phyloP scores from a whole-genome alignment of 2,888 invertebrate species.

The Polydesmus complanatus region DNA sequence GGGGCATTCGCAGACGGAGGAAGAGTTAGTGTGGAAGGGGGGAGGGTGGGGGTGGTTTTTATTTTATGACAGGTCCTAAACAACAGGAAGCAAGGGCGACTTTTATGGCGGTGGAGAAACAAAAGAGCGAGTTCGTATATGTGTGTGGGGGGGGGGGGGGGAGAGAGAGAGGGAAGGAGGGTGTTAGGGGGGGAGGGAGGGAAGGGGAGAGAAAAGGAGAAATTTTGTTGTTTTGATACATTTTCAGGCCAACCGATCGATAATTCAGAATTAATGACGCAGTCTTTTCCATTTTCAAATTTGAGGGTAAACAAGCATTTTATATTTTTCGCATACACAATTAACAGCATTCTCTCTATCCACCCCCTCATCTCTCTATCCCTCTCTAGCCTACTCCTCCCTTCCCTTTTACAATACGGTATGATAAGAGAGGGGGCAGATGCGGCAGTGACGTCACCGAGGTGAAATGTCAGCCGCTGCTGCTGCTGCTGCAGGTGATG shows the following conservation, averaged over 20 bases:
- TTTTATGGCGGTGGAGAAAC: slow-evolving; percentile 12
- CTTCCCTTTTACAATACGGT: too few relatives aligned
- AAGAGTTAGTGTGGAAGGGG: background rate
- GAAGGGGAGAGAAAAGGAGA: background rate
- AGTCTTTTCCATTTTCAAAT: slow-evolving; percentile 16
- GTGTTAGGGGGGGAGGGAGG: background rate
- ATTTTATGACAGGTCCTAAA: background rate
- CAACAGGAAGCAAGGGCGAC: slow-evolving; percentile 2
- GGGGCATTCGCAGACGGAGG: background rate
- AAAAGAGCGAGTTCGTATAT: slow-evolving; percentile 1
- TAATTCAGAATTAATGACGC: slow-evolving; percentile 17
- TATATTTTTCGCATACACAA: too few relatives aligned
- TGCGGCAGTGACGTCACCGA: too few relatives aligned
- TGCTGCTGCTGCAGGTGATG: too few relatives aligned
- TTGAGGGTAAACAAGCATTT: too few relatives aligned
- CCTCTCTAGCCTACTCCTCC: too few relatives aligned
- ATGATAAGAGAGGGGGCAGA: too few relatives aligned
- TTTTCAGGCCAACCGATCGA: slow-evolving; percentile 9
- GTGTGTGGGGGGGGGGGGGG: background rate
- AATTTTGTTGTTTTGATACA: background rate
- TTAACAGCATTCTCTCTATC: too few relatives aligned
- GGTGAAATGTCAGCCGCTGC: too few relatives aligned
- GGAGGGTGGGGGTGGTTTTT: background rate
- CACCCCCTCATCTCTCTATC: too few relatives aligned
- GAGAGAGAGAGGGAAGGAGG: background rate